Base-by-base conservation (phyloP, 1,140 invertebrate genomes). In the Phymorhynchus buccinoides region DNA sequence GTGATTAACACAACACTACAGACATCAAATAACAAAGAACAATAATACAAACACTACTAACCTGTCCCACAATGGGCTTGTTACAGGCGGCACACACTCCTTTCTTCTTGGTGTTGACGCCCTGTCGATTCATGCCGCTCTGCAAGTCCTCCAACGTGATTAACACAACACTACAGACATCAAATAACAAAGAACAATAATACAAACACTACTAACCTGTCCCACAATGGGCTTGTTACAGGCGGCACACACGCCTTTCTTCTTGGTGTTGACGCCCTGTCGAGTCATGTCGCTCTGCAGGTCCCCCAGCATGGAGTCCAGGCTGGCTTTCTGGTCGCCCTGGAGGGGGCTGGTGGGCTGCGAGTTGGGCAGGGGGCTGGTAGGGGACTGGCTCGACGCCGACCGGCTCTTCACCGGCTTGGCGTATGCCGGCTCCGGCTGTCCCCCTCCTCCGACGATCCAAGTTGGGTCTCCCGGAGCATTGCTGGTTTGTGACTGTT, bases 211-310 rank as follows among this genome's bases (percentile, higher is more conserved):
- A 48, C 87, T 87, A 92, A 97, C 97, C 95, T 99, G 97, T 88
- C 98, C 98, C 56, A 99, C 97, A 93, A 99, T 99, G 30, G 98
- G 97, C 92, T 99, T 99, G 93, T 98, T 97, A 95, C 98, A 99
- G 83, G 97, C 97, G 91, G 96, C 97, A 96, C 98, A 99, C 94
- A 97, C 98, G 89, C 98, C 99, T 94, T 99, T 99, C 91, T 99
- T 97, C 86, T 98, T 98, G 35, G 98, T 98, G 93, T 96, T 98
- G 44, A 99, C 96, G 94, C 98, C 98, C 95, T 99, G 98, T 92
- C 97, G 96, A 94, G 96, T 92, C 88, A 94, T 92, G 86, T 94
- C 93, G 35, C 91, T 90, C 92, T 98, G 97, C 88, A 99, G 95
- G 88, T 97, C 96, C 68, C 96, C 97, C 90, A 98, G 95, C 97